phyloP scores from a whole-genome alignment of 2,113 vertebrate species.

The Isichthys henryi region DNA sequence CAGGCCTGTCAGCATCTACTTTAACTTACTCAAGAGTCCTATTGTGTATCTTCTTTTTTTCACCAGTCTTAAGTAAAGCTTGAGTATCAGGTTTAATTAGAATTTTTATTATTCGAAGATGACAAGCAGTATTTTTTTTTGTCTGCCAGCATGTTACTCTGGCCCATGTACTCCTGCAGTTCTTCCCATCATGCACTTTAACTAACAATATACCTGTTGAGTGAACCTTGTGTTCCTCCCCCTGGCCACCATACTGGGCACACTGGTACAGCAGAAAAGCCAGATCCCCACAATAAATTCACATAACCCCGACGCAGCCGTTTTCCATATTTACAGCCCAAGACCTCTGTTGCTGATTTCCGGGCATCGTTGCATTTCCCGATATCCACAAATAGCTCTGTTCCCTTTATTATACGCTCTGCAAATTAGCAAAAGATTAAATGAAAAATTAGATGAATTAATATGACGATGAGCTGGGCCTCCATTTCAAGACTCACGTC shows the following conservation, averaged over 20 bases:
- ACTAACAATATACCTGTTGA: background rate
- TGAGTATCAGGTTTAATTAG: background rate
- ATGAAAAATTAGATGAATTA: background rate
- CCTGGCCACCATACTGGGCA: background rate
- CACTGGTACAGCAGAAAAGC: background rate
- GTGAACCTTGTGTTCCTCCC: background rate
- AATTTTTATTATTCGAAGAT: slow-evolving; percentile 11
- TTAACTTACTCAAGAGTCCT: background rate
- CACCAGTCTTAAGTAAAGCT: background rate
- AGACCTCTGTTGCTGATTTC: background rate
- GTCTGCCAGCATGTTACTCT: background rate
- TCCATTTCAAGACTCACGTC: background rate
- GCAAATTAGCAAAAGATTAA: background rate
- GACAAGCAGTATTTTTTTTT: background rate
- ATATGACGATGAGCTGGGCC: background rate
- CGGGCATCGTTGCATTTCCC: background rate
- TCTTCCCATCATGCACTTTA: background rate
- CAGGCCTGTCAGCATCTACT: background rate
- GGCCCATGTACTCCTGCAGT: background rate
- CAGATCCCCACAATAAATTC: background rate
- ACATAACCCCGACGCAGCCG: background rate
- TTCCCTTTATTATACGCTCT: background rate
- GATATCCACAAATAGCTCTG: background rate
- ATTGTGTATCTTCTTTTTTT: background rate
- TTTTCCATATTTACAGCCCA: background rate